Evolutionary conservation across 1,140 invertebrate genomes (phyloP).

Genomic region (Chlorops oryzae): DNA sequence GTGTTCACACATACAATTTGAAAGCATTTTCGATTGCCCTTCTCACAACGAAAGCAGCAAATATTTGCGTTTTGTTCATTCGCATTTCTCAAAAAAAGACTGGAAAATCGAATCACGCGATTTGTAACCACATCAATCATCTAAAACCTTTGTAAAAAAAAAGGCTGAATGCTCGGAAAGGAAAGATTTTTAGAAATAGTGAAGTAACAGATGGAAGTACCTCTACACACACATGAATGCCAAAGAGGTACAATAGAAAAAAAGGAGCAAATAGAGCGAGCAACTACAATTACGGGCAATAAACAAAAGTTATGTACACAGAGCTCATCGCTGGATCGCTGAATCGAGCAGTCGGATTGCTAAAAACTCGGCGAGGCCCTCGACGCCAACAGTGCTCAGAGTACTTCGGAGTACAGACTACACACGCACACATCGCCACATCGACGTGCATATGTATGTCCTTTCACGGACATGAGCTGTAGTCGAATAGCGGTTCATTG

Average conservation of each 20-base stretch:
- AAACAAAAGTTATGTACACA: slow-evolving; percentile 37
- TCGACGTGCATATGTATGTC: not conserved
- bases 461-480: too few relatives aligned
- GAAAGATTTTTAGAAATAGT: too few relatives aligned
- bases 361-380: not conserved
- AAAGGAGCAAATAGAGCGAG: slow-evolving; percentile 23
- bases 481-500: too few relatives aligned
- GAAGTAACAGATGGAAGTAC: not conserved
- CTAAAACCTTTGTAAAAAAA: not conserved
- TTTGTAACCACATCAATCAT: slow-evolving; percentile 6
- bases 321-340: not conserved
- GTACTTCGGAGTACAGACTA: too few relatives aligned
- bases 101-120: not conserved
- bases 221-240: not conserved
- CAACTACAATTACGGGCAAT: slow-evolving; percentile 45
- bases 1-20: too few relatives aligned
- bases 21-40: too few relatives aligned
- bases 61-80: not conserved
- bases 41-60: too few relatives aligned
- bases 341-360: not conserved
- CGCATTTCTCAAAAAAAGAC: not conserved
- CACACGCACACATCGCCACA: not conserved
- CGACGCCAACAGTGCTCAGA: not conserved
- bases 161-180: not conserved
- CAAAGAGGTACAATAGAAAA: slow-evolving; percentile 1